Percentiles rank a stretch among this genome's conserved stretches.
phyloP scores from a whole-genome alignment of 2,888 invertebrate genomes.

The Ferrisia virgata region DNA sequence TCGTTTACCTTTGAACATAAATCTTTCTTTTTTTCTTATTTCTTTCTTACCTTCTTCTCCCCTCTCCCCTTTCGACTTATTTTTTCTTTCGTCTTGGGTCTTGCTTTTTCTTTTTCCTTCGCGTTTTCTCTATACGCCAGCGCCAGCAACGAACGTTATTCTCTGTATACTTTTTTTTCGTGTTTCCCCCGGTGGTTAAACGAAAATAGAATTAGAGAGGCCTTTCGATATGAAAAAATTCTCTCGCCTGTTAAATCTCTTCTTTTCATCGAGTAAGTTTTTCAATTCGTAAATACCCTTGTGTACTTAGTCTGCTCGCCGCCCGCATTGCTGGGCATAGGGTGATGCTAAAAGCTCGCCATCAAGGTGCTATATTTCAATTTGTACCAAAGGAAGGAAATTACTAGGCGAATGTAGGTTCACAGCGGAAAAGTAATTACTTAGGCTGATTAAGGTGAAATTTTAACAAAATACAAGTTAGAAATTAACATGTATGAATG shows the following conservation, averaged over 20 bases:
- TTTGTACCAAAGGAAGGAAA: too few species aligned
- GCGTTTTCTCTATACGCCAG: not conserved
- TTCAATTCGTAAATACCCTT: slow-evolving; percentile 1
- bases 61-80: too few species aligned
- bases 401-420: too few species aligned
- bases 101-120: not conserved
- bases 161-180: not conserved
- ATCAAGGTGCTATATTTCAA: not conserved
- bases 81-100: too few species aligned
- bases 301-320: not conserved
- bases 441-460: too few species aligned
- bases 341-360: not conserved
- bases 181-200: slow-evolving; percentile 18
- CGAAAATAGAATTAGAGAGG: slow-evolving; percentile 11
- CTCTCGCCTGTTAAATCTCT: not conserved
- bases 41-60: not conserved
- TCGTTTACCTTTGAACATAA: slow-evolving; percentile 26
- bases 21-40: not conserved
- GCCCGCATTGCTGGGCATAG: not conserved
- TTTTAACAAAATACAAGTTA: too few species aligned
- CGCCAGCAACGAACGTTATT: not conserved
- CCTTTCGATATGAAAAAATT: not conserved
- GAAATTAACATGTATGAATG: too few species aligned
- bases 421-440: too few species aligned
- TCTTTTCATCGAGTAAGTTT: slow-evolving; percentile 16